Percentiles rank a stretch among this genome's conserved stretches.
These are phyloP conservation scores for Muscicapa adusta DNA, from an alignment of 2,113 vertebrate species.

Conservation along the genomic window DNA sequence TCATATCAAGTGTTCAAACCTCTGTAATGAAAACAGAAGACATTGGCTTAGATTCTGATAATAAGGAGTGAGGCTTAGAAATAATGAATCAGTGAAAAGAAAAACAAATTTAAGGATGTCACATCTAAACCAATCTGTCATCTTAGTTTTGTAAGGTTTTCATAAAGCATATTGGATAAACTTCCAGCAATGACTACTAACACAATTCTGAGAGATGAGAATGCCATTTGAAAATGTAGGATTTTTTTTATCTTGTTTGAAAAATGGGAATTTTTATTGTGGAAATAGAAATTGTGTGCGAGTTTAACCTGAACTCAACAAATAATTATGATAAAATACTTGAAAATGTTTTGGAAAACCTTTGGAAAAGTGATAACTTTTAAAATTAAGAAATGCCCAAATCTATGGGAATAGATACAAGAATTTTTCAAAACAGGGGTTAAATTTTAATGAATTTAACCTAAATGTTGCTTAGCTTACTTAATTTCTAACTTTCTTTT, in stretches of 20 bases:
- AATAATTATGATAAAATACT: neutral
- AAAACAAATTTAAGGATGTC: neutral
- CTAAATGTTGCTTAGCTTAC: neutral
- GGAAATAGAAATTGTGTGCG: neutral
- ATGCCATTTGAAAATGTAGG: neutral
- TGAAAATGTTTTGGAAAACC: neutral
- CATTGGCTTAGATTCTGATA: neutral
- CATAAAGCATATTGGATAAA: neutral
- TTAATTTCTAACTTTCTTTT: neutral
- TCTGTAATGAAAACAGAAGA: neutral
- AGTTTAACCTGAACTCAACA: neutral
- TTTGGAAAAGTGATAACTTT: neutral
- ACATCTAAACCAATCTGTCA: neutral
- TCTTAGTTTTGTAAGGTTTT: neutral
- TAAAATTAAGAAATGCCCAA: neutral
- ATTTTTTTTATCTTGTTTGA: neutral
- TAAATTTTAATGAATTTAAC: neutral
- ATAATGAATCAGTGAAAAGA: neutral
- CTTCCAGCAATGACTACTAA: neutral
- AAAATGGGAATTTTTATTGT: neutral
- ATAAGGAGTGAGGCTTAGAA: neutral
- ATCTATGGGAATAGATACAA: rapidly evolving
- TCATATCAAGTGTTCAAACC: neutral
- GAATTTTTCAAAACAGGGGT: neutral
- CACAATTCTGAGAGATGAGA: neutral